Evolutionary conservation across 1,140 invertebrate species (phyloP).

Genomic region (Stenopsyche tienmushanensis): DNA sequence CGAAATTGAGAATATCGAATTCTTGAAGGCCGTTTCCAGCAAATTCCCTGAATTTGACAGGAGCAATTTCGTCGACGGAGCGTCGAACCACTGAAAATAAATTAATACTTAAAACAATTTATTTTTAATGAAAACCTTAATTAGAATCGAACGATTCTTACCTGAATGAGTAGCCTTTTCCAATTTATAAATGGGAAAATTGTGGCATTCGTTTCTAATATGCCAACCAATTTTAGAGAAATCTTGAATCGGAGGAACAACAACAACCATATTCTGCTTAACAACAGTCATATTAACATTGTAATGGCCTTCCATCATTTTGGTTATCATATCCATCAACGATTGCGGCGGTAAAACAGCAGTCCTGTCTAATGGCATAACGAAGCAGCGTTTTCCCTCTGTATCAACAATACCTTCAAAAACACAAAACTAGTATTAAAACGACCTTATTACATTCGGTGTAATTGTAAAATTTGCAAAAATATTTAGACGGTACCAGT

Average conservation of each 20-base stretch:
- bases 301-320: constrained; percentile 81
- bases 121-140: too few species aligned
- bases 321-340: constrained; percentile 75
- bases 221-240: constrained; percentile 64
- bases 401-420: constrained; percentile 73
- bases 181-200: constrained; percentile 72
- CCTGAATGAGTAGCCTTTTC: constrained; percentile 62
- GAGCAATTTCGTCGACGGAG: constrained; percentile 56
- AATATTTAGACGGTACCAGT: too few species aligned
- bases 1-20: constrained; percentile 71
- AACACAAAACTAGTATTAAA: too few species aligned
- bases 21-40: constrained; percentile 72
- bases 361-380: constrained; percentile 82
- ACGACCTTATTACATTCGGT: too few species aligned
- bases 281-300: constrained; percentile 79
- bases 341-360: constrained; percentile 74
- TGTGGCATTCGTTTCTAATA: constrained; percentile 70
- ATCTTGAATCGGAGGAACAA: constrained; percentile 71
- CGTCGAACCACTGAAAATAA: constrained; percentile 69
- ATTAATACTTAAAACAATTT: constrained; percentile 3
- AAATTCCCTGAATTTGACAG: constrained; percentile 71
- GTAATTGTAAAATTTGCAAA: constrained; percentile 2
- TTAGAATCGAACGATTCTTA: constrained; percentile 43
- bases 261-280: constrained; percentile 73
- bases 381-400: constrained; percentile 75